Evolutionary conservation across 2,888 invertebrate genomes (phyloP).

Genomic region (Alentia gelatinosa): DNA sequence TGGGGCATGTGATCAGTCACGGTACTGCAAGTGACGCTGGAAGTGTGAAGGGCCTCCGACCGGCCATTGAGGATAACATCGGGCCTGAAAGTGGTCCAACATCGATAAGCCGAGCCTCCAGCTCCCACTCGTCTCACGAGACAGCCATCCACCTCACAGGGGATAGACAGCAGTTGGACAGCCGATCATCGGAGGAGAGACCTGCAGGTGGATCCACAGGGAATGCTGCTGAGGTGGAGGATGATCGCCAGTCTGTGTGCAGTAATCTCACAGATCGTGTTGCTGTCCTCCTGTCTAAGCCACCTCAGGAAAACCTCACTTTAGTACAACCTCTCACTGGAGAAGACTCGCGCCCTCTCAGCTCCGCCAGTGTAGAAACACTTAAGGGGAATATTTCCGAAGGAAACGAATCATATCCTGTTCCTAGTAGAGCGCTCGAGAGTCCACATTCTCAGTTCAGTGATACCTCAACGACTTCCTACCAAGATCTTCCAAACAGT

Average conservation of each 20-base stretch:
- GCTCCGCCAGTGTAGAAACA: conserved; percentile 2
- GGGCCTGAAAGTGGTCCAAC: too few species aligned
- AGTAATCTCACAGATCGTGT: conserved; percentile 12
- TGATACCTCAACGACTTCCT: conserved; percentile 11
- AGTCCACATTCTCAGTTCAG: conserved; percentile 23
- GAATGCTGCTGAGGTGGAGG: not conserved
- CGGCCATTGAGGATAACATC: too few species aligned
- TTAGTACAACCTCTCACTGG: not conserved
- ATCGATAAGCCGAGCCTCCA: not conserved
- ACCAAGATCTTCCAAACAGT: conserved; percentile 42
- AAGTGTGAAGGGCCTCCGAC: too few species aligned
- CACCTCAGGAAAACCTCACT: not conserved
- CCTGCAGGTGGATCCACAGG: not conserved
- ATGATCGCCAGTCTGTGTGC: conserved; percentile 2
- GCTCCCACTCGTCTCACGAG: not conserved
- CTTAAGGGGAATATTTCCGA: not conserved
- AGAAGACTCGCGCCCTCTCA: conserved; percentile 8
- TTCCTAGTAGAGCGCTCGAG: not conserved
- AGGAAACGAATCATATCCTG: not conserved
- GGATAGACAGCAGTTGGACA: not conserved
- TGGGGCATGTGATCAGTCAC: too few species aligned
- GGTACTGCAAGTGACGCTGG: too few species aligned
- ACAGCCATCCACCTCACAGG: not conserved
- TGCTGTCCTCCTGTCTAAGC: not conserved
- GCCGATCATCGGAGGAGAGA: not conserved